Evolutionary conservation across 2,797 vertebrate genomes (phyloP), one percentile per base, ranked within the genome.

Genomic region (Cirrhinus molitorella): DNA sequence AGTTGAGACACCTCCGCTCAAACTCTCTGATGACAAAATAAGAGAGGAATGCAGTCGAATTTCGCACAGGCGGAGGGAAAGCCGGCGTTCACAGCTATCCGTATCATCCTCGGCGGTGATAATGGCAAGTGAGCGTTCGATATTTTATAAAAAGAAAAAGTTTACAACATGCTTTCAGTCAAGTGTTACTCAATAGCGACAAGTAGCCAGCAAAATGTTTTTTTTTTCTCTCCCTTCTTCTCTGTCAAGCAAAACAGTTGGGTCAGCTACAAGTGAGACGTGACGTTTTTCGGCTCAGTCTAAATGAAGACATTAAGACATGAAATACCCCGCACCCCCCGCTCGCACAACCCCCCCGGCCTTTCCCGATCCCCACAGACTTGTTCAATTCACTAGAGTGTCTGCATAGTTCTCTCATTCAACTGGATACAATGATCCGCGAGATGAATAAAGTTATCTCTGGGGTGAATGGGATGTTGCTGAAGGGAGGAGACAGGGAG

Each of bases 401-500:
- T 94, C 92, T 91, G 93, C 93, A 92, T 93, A 94, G 95, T 96
- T 96, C 94, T 94, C 93, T 95, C 95, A 98, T 99, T 98, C 97
- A 99, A 95, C 94, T 96, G 95, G 96, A 97, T 97, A 99, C 98
- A 99, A 99, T 97, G 97, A 99, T 96, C 95, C 96, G 95, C 96
- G 95, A 95, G 94, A 97, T 98, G 97, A 99, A 99, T 98, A 97
- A 98, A 98, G 97, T 99, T 99, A 99, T 99, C 98, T 98, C 95
- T 94, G 88, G 89, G 89, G 92, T 99, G 96, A 99, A 99, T 97
- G 93, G 96, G 97, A 99, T 94, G 95, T 96, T 96, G 97, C 96
- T 94, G 95, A 96, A 97, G 95, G 97, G 96, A 97, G 97, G 96
- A 96, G 95, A 92, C 93, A 94, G 96, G 96, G 96, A 95, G 95